These are phyloP conservation scores for Cabera pusaria DNA, from an alignment of 2,888 invertebrate genomes.

Conservation along the genomic window DNA sequence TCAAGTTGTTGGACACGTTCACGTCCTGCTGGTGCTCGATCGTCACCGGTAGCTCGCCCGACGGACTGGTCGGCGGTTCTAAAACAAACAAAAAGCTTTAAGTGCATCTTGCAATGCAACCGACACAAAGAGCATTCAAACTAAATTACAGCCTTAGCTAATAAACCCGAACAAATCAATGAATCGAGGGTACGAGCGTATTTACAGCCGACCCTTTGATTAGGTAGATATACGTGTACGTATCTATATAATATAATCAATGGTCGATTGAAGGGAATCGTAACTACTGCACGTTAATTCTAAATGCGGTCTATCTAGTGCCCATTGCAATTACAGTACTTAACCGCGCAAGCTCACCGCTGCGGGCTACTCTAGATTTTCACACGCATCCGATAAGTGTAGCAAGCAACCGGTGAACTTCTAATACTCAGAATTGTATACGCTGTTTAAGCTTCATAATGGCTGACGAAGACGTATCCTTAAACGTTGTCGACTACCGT, in stretches of 20 bases:
- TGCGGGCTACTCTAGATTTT: conserved; percentile 59
- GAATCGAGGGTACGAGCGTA: conserved; percentile 42
- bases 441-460: conserved; percentile 39
- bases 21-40: conserved; percentile 91
- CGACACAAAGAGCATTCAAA: conserved; percentile 31
- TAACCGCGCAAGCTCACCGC: conserved; percentile 51
- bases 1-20: conserved; percentile 86
- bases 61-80: conserved; percentile 77
- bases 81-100: conserved; percentile 50
- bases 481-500: conserved; percentile 15
- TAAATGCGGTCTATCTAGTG: conserved; percentile 52
- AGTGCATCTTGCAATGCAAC: conserved; percentile 24
- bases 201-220: conserved; percentile 52
- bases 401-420: conserved; percentile 28
- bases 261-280: conserved; percentile 62
- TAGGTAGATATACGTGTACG: conserved; percentile 52
- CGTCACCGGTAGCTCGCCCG: conserved; percentile 87
- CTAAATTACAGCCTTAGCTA: conserved; percentile 37
- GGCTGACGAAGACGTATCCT: conserved; percentile 20
- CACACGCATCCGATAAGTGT: conserved; percentile 61
- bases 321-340: conserved; percentile 60
- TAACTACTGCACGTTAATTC: conserved; percentile 38
- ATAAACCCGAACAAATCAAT: conserved; percentile 55
- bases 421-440: conserved; percentile 36
- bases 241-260: conserved; percentile 70